A percentile compares a stretch with the other conserved stretches of the same genome.
These are phyloP conservation scores for Coracopsis vasa DNA, from an alignment of 2,113 vertebrate species.

Conservation along the genomic window DNA sequence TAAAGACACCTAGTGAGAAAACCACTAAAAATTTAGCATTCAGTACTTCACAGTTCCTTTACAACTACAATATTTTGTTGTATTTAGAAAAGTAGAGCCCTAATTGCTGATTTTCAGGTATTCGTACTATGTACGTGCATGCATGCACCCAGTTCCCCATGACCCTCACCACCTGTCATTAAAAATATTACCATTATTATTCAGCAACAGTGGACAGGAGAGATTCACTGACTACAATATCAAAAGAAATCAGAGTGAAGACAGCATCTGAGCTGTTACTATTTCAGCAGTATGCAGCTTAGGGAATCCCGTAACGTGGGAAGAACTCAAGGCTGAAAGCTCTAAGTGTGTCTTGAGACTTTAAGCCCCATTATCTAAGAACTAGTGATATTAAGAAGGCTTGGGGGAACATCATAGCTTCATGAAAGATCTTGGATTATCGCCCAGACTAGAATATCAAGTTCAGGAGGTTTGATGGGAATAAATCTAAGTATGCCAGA, in stretches of 20 bases:
- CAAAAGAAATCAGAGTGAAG: not conserved
- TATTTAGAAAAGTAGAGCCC: not conserved
- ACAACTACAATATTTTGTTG: not conserved
- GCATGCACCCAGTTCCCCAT: not conserved
- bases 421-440: slow-evolving; percentile 12
- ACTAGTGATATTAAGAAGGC: not conserved
- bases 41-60: not conserved
- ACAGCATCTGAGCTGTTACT: not conserved
- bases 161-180: not conserved
- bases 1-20: not conserved
- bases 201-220: not conserved
- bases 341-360: not conserved
- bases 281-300: not conserved
- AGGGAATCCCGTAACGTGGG: not conserved
- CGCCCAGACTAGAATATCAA: not conserved
- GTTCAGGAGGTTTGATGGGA: not conserved
- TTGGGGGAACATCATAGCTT: not conserved
- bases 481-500: slow-evolving; percentile 15
- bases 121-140: not conserved
- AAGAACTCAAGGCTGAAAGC: not conserved
- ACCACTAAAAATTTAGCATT: not conserved
- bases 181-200: not conserved
- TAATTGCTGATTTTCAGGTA: not conserved
- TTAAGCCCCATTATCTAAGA: not conserved
- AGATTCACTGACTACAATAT: not conserved